A percentile compares a stretch with the other conserved stretches of the same genome.
phyloP scores from a whole-genome alignment of 2,113 vertebrate species.

The Epinephelus fuscoguttatus region DNA sequence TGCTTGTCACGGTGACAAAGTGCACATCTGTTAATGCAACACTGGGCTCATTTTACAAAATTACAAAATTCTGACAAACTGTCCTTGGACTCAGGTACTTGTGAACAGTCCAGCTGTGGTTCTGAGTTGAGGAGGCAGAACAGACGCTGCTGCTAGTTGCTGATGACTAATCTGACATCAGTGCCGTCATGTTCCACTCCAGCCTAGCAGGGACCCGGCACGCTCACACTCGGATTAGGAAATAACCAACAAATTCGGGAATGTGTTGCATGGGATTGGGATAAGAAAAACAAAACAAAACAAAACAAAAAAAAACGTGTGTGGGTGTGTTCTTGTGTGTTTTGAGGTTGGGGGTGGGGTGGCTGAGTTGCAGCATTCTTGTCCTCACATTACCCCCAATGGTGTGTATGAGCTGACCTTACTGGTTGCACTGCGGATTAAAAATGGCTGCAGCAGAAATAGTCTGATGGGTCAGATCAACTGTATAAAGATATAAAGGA shows the following conservation, averaged over 20 bases:
- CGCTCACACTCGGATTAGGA: slow-evolving; percentile 19
- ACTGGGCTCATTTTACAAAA: background rate
- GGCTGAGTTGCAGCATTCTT: background rate
- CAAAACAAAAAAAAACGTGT: background rate
- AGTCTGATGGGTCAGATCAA: slow-evolving; percentile 16
- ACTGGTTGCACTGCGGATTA: slow-evolving; percentile 35
- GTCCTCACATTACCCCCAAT: slow-evolving; percentile 6
- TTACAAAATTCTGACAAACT: background rate
- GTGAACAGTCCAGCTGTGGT: background rate
- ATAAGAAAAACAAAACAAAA: background rate
- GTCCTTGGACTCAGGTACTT: background rate
- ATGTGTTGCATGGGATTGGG: background rate
- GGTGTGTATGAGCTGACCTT: slow-evolving; percentile 5
- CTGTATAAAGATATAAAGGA: background rate
- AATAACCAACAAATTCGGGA: slow-evolving; percentile 11
- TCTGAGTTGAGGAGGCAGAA: background rate
- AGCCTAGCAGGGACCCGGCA: background rate
- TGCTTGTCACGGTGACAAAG: background rate
- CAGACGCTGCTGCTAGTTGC: background rate
- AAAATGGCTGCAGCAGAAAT: slow-evolving; percentile 31
- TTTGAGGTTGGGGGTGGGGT: too few relatives aligned
- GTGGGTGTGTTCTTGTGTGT: too few relatives aligned
- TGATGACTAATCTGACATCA: slow-evolving; percentile 38
- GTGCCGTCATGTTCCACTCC: background rate
- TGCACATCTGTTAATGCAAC: background rate